Percentiles rank a stretch among this genome's conserved stretches.
phyloP scores from a whole-genome alignment of 2,888 invertebrate genomes.

The Chesias legatella region DNA sequence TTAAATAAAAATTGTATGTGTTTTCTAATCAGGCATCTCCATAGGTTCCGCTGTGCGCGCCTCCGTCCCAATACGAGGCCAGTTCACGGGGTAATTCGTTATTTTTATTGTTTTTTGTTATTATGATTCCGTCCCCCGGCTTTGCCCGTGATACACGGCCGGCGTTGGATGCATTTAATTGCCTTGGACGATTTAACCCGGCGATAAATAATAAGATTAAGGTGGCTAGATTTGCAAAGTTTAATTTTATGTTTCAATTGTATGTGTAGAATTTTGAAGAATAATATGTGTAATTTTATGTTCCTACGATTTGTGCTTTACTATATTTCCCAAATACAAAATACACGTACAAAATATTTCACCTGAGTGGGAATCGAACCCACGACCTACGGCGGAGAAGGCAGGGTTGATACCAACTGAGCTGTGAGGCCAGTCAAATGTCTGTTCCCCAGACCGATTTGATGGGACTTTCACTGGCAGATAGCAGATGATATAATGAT shows the following conservation, averaged over 20 bases:
- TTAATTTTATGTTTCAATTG: constrained; percentile 20
- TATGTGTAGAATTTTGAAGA: constrained; percentile 9
- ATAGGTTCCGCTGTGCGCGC: constrained; percentile 30
- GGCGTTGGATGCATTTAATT: constrained; percentile 77
- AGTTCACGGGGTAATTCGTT: constrained; percentile 77
- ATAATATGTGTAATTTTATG: no score
- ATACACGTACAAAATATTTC: no score
- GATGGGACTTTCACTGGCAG: no score
- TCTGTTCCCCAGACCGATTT: no score
- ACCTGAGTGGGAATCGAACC: no score
- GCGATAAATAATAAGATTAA: constrained; percentile 76
- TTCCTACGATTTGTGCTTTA: no score
- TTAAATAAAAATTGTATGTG: neutral
- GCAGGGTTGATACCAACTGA: no score
- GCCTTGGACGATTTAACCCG: constrained; percentile 63
- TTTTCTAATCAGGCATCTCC: constrained; percentile 35
- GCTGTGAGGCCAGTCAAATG: no score
- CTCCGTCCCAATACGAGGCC: constrained; percentile 61
- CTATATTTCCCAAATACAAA: no score
- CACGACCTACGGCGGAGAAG: no score
- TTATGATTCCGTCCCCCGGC: constrained; percentile 77
- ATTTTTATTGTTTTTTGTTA: constrained; percentile 81
- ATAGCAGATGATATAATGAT: no score
- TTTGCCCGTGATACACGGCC: constrained; percentile 72
- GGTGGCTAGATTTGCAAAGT: constrained; percentile 45